Evolutionary conservation across 2,113 vertebrate species (phyloP).

Genomic region (Narcine bancroftii): DNA sequence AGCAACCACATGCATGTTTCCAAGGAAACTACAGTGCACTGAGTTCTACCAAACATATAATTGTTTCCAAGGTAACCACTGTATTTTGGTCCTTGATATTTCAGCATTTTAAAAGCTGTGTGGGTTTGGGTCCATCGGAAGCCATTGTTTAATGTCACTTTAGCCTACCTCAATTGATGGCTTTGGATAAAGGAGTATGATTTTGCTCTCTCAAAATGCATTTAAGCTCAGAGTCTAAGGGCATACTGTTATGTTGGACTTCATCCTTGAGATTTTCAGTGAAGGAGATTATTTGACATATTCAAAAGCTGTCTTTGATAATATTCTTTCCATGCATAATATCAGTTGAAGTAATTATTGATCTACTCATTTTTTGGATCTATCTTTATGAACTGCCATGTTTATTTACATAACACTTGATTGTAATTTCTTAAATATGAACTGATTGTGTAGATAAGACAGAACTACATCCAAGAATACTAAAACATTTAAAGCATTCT

Average conservation of each 20-base stretch:
- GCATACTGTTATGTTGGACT: not conserved
- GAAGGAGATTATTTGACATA: not conserved
- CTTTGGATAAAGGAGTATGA: not conserved
- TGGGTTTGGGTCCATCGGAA: not conserved
- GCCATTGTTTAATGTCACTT: not conserved
- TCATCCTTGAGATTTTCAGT: not conserved
- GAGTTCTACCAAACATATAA: conserved; percentile 16
- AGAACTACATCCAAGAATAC: not conserved
- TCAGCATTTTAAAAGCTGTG: conserved; percentile 18
- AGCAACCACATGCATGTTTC: conserved; percentile 12
- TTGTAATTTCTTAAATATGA: not conserved
- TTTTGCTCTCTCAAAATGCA: not conserved
- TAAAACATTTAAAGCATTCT: not conserved
- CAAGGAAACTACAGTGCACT: not conserved
- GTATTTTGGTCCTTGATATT: conserved; percentile 10
- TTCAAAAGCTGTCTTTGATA: not conserved
- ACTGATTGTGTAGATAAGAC: not conserved
- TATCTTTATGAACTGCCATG: not conserved
- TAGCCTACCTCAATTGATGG: not conserved
- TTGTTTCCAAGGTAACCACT: conserved; percentile 30
- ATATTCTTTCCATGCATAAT: not conserved
- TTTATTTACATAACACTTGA: not conserved
- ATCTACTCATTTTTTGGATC: not conserved
- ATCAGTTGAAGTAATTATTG: not conserved
- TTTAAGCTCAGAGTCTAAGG: not conserved